Base-by-base conservation (phyloP, 2,113 vertebrate genomes). In the Apteryx owenii region DNA sequence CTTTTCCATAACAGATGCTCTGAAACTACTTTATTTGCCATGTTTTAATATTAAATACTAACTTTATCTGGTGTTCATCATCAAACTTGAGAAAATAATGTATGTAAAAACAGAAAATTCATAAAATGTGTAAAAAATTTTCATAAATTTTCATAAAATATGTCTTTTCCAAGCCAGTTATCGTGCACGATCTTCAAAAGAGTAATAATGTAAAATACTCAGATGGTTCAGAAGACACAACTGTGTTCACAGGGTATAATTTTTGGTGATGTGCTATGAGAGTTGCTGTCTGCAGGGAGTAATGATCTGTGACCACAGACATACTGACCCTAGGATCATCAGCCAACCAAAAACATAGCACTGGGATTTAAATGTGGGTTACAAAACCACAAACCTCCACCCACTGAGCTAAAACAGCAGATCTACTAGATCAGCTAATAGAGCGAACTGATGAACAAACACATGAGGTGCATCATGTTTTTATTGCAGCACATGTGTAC, bases 261-360 rank as follows among this genome's bases (percentile, higher is more conserved):
- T 95, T 93, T 72, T 77, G 78, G 81, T 94, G 58, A 58, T 93
- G 89, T 54, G 73, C 73, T 80, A 54, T 17, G 8, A 91, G 31
- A 92, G 73, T 28, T 85, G 70, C 77, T 95, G 92, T 92, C 86
- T 95, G 61, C 6, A 12, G 81, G 18, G 53, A 66, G 86, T 66
- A 97, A 96, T 94, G 94, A 80, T 95, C 86, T 95, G 92, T 94
- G 87, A 93, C 95, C 92, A 95, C 78, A 92, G 78, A 82, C 70
- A 91, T 96, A 93, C 89, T 92, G 89, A 96, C 93, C 94, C 89
- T 84, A 82, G 81, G 62, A 95, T 81, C 97, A 92, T 94, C 89
- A 95, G 84, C 62, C 78, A 91, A 72, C 95, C 78, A 36, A 90
- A 93, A 95, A 87, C 92, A 95, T 75, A 95, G 80, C 73, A 40